phyloP scores from a whole-genome alignment of 2,888 invertebrate genomes.

The Melieria omissa region DNA sequence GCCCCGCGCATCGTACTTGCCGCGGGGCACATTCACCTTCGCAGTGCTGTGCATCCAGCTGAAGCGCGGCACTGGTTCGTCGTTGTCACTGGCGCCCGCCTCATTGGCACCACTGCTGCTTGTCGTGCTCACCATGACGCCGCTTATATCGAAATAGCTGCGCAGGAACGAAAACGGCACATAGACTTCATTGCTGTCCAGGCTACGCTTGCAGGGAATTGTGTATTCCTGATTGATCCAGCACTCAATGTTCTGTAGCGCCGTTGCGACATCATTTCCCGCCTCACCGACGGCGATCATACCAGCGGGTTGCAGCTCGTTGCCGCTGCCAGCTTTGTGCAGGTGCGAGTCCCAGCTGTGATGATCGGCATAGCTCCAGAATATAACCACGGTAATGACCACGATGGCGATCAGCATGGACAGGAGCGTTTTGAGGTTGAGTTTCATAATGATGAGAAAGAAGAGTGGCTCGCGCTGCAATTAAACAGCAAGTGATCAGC shows the following conservation, averaged over 20 bases:
- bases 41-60: constrained; percentile 96
- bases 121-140: constrained; percentile 72
- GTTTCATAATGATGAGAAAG: constrained; percentile 76
- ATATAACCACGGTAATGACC: constrained; percentile 73
- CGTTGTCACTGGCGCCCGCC: constrained; percentile 43
- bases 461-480: constrained; percentile 63
- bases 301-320: constrained; percentile 20
- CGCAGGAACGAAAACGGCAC: constrained; percentile 92
- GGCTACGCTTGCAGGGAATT: constrained; percentile 81
- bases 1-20: constrained; percentile 88
- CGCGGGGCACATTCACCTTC: constrained; percentile 88
- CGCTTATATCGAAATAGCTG: constrained; percentile 95
- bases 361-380: constrained; percentile 52
- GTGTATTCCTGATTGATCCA: constrained; percentile 88
- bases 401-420: constrained; percentile 74
- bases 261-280: background rate
- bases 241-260: constrained; percentile 79
- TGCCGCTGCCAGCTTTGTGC: constrained; percentile 58
- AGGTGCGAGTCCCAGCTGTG: constrained; percentile 36
- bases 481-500: background rate
- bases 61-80: constrained; percentile 75
- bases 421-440: constrained; percentile 81
- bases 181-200: constrained; percentile 80
- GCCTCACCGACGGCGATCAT: constrained; percentile 13
- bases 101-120: constrained; percentile 36